Evolutionary conservation across 2,797 vertebrate species (phyloP), one percentile per base, ranked within the genome.

Genomic region (Lacerta viridis): DNA sequence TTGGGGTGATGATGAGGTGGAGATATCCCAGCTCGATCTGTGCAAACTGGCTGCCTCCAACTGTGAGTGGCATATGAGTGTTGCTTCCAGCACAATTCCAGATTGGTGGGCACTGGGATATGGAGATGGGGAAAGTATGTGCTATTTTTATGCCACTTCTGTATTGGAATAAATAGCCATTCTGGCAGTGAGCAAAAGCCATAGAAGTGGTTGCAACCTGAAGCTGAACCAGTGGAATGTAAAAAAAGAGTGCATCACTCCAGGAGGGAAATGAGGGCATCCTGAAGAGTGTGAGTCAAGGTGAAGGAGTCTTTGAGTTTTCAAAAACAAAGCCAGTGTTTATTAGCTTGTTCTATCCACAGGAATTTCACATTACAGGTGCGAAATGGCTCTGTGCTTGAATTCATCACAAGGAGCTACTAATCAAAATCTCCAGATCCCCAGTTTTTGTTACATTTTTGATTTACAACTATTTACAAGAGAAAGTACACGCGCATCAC

Each of bases 271-370:
- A 2, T n/a, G 6, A 41, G 3, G 33, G 13, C 27, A 85, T 64
- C 46, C 61, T 66, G 77, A 89, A 76, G 71, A 55, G 69, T 55
- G 33, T 55, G n/a, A 85, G 66, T 74, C 77, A 84, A 84, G 86
- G 64, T 88, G 80, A 72, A 84, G 27, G 79, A 89, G 59, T 41
- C 79, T 69, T 61, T 29, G 46, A 86, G 43, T 82, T 55, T 64
- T 93, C 94, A 90, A 90, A 95, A 95, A 93, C 95, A 95, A 94
- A 96, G 95, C 94, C 95, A 95, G 94, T 94, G 95, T 96, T 96
- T 96, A 96, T 96, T 96, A 94, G 92, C 94, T 93, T 91, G 90
- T 94, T 94, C 93, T 91, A 93, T 91, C 93, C 93, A 91, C 91
- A 83, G 88, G 90, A 2, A 39, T 78, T 86, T 92, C 88, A 85